phyloP scores from a whole-genome alignment of 2,888 invertebrate genomes.

The Criorhina ranunculi region DNA sequence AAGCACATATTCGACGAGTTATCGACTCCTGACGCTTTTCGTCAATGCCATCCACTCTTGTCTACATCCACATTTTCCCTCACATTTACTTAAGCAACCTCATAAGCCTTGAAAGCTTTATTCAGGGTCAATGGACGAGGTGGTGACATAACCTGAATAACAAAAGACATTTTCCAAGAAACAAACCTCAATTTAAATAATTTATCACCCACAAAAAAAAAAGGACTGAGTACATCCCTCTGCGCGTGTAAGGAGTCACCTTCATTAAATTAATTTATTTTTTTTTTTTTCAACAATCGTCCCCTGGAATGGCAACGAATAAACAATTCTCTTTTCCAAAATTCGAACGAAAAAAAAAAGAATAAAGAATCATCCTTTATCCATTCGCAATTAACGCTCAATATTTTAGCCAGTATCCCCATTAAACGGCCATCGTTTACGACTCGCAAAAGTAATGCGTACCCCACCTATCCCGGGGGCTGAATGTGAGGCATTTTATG shows the following conservation, averaged over 20 bases:
- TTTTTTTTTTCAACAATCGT: conserved; percentile 6
- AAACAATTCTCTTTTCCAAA: conserved; percentile 23
- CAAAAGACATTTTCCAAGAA: background rate
- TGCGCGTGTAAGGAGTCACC: background rate
- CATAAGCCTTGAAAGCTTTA: too few species aligned
- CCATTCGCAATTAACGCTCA: conserved; percentile 60
- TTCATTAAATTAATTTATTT: conserved; percentile 31
- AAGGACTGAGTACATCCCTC: background rate
- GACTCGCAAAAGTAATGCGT: conserved; percentile 35
- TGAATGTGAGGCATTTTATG: conserved; percentile 34
- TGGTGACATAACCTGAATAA: too few species aligned
- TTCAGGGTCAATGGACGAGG: too few species aligned
- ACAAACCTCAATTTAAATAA: conserved; percentile 19
- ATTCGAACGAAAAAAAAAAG: background rate
- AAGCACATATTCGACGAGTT: too few species aligned
- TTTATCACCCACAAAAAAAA: conserved; percentile 3
- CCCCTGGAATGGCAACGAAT: conserved; percentile 23
- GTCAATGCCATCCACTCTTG: too few species aligned
- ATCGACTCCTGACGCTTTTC: too few species aligned
- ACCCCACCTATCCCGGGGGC: conserved; percentile 23
- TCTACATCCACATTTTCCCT: too few species aligned
- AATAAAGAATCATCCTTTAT: conserved; percentile 40
- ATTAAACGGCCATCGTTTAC: conserved; percentile 55
- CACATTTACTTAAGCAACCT: too few species aligned
- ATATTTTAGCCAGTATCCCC: conserved; percentile 30